Conservation (phyloP, 2,888 invertebrate species). For the Brachyptera putata region DNA sequence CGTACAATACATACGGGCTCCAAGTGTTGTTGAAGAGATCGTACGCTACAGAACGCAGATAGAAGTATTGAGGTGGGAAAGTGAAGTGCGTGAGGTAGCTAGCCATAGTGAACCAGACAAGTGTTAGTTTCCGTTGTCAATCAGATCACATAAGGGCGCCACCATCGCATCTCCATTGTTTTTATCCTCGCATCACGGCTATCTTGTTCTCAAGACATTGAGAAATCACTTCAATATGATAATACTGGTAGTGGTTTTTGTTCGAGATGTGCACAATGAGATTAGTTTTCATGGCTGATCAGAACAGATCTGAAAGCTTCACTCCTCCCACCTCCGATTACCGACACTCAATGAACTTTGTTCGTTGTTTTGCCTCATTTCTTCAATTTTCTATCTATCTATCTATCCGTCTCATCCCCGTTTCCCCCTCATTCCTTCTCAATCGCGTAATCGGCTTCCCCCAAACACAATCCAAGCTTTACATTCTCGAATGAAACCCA, state of each 20-base stretch:
- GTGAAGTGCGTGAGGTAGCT: no score
- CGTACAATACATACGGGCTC: no score
- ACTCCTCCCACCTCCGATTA: slow-evolving; percentile 8
- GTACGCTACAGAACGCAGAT: no score
- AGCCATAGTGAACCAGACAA: no score
- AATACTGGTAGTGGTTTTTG: neutral
- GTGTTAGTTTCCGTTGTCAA: no score
- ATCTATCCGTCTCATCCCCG: slow-evolving; percentile 27
- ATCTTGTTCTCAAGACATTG: neutral
- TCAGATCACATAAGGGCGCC: slow-evolving; percentile 15
- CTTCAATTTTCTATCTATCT: slow-evolving; percentile 34
- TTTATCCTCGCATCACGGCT: neutral
- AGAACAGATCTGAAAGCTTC: slow-evolving; percentile 5
- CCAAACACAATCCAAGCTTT: slow-evolving; percentile 1
- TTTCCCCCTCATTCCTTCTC: slow-evolving; percentile 1
- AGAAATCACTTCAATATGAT: neutral
- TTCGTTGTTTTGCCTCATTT: slow-evolving; percentile 33
- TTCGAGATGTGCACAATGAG: neutral
- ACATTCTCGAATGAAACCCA: slow-evolving; percentile 24
- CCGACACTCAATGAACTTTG: slow-evolving; percentile 22
- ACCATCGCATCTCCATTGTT: slow-evolving; percentile 11
- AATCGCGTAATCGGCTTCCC: slow-evolving; percentile 18
- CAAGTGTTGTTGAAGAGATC: no score
- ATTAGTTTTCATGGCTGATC: slow-evolving; percentile 14
- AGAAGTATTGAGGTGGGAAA: no score